A percentile compares a stretch with the other conserved stretches of the same genome.
Evolutionary conservation across 2,797 vertebrate species (phyloP).

Genomic region (Paedocypris micromegethes): DNA sequence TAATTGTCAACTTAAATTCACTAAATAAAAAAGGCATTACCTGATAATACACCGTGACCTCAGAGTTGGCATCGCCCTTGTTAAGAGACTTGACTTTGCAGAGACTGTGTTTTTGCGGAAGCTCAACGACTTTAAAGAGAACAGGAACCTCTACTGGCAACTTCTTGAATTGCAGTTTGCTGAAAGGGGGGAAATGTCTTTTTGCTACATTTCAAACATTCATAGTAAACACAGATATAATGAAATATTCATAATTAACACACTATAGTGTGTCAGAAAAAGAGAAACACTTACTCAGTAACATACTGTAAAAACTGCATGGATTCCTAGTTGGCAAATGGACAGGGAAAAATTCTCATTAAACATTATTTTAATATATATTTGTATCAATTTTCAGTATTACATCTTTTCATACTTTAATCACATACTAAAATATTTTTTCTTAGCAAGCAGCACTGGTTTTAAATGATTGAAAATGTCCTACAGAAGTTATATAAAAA

Average conservation of each 20-base stretch:
- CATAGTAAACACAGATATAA: background rate
- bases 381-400: no score
- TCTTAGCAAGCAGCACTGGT: no score
- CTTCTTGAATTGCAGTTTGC: conserved; percentile 76
- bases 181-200: conserved; percentile 33
- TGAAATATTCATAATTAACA: background rate
- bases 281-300: conserved; percentile 68
- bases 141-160: conserved; percentile 77
- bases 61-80: conserved; percentile 78
- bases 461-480: no score
- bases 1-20: no score
- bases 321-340: conserved; percentile 72
- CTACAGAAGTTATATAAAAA: background rate
- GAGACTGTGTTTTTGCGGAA: conserved; percentile 70
- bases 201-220: no score
- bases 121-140: conserved; percentile 79
- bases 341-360: no score
- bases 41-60: conserved; percentile 88
- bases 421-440: no score
- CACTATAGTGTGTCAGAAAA: conserved; percentile 1
- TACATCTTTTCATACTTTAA: no score
- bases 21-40: conserved; percentile 50
- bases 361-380: no score
- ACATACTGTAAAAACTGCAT: conserved; percentile 85
- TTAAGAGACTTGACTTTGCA: conserved; percentile 83